These are phyloP conservation scores for Hapalemur alaotrensis DNA, from an alignment of 2,797 vertebrate genomes.

Conservation along the genomic window DNA sequence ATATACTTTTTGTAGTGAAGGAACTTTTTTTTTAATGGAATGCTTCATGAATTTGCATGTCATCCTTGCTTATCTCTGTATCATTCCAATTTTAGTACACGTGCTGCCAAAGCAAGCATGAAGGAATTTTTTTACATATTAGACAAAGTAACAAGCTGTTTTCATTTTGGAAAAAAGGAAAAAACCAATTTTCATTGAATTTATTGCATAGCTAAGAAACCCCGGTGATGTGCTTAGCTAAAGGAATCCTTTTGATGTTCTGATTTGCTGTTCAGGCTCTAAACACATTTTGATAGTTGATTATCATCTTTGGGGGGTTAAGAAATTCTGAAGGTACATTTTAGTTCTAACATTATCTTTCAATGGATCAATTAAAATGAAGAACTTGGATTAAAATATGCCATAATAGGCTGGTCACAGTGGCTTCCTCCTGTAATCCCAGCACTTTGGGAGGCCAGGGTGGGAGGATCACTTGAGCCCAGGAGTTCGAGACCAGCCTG, in stretches of 20 bases:
- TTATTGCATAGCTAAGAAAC: background rate
- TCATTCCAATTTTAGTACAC: background rate
- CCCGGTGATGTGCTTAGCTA: background rate
- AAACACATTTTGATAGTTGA: conserved; percentile 1
- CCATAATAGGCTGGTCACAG: background rate
- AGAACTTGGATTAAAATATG: conserved; percentile 37
- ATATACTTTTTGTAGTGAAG: background rate
- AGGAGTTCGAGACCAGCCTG: background rate
- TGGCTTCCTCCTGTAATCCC: background rate
- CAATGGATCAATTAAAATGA: background rate
- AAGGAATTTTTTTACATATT: background rate
- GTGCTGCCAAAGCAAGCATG: background rate
- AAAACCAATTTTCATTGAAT: background rate
- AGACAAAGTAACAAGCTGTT: background rate
- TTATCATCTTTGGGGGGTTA: background rate
- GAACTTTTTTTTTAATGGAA: background rate
- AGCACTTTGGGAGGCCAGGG: background rate
- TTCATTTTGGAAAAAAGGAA: conserved; percentile 26
- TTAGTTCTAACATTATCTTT: conserved; percentile 32
- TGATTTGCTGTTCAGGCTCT: background rate
- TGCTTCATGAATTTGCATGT: background rate
- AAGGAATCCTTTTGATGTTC: background rate
- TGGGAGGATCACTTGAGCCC: background rate
- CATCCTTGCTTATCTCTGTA: background rate
- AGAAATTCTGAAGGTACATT: conserved; percentile 35